Percentiles rank a stretch among this genome's conserved stretches.
phyloP scores from a whole-genome alignment of 2,888 invertebrate genomes.

The Hanleya hanleyi region DNA sequence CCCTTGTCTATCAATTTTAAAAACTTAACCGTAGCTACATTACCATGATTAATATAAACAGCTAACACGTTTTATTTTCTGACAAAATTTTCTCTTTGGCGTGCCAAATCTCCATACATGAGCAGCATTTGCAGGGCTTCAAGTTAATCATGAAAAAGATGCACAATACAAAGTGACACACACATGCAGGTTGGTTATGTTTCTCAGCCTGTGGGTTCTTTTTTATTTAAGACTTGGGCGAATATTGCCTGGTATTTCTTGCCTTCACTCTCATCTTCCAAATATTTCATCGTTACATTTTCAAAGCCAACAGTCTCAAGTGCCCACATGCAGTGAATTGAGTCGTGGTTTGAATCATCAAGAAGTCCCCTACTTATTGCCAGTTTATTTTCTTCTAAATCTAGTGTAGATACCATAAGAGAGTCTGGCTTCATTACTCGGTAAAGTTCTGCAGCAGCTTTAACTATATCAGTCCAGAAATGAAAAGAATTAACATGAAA shows the following conservation, averaged over 20 bases:
- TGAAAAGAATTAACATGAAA: constrained; percentile 67
- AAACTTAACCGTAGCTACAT: no score
- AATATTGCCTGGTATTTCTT: constrained; percentile 41
- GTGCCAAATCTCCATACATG: no score
- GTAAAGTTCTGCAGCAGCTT: constrained; percentile 47
- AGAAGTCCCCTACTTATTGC: constrained; percentile 35
- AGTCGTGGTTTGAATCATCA: constrained; percentile 48
- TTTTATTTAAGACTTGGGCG: constrained; percentile 30
- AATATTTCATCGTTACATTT: constrained; percentile 44
- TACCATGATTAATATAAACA: no score
- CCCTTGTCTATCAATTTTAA: no score
- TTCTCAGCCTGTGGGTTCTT: no score
- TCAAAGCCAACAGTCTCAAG: constrained; percentile 55
- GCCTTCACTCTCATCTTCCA: not conserved
- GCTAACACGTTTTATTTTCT: no score
- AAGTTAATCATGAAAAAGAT: no score
- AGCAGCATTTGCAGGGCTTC: no score
- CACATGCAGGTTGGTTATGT: no score
- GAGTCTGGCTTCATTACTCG: constrained; percentile 62
- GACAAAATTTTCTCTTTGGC: no score
- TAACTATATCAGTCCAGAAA: constrained; percentile 59
- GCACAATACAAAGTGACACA: no score
- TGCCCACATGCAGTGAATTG: constrained; percentile 51
- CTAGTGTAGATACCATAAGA: constrained; percentile 51
- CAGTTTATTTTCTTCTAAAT: constrained; percentile 31